Percentiles rank a stretch among this genome's conserved stretches.
Conservation (phyloP, 2,888 invertebrate genomes). For the Nebria brevicollis region DNA sequence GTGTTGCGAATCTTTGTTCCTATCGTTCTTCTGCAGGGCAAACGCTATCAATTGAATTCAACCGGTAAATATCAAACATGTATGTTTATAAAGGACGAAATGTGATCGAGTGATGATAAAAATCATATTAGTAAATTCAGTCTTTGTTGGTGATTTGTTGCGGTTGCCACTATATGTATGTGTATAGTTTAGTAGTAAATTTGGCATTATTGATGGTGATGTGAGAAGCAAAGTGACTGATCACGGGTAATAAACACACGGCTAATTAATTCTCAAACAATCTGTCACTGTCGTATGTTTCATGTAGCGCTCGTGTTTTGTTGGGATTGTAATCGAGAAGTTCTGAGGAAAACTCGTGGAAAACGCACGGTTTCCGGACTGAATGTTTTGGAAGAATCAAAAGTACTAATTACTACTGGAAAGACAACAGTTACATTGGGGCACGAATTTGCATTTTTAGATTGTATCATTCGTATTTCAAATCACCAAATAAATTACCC, state of each 20-base stretch:
- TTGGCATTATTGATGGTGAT: constrained; percentile 22
- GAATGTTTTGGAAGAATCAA: background rate
- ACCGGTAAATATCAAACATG: too few relatives aligned
- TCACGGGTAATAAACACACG: constrained; percentile 34
- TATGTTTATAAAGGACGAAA: too few relatives aligned
- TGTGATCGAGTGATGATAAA: too few relatives aligned
- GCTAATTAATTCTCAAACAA: constrained; percentile 34
- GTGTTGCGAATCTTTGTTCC: background rate
- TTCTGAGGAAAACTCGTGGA: background rate
- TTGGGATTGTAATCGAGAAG: background rate
- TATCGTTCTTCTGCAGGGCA: background rate
- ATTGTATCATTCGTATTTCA: background rate
- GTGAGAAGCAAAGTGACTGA: constrained; percentile 21
- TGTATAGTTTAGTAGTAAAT: background rate
- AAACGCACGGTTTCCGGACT: background rate
- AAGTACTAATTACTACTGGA: background rate
- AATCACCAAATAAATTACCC: too few relatives aligned
- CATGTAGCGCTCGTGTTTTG: background rate
- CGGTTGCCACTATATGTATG: too few relatives aligned
- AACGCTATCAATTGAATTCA: too few relatives aligned
- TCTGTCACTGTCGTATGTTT: constrained; percentile 18
- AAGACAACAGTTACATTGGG: background rate
- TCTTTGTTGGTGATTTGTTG: too few relatives aligned
- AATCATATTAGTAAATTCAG: too few relatives aligned
- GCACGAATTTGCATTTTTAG: background rate